A percentile compares a stretch with the other conserved stretches of the same genome.
Conservation (phyloP, 2,113 vertebrate species). For the Oreotrochilus melanogaster region DNA sequence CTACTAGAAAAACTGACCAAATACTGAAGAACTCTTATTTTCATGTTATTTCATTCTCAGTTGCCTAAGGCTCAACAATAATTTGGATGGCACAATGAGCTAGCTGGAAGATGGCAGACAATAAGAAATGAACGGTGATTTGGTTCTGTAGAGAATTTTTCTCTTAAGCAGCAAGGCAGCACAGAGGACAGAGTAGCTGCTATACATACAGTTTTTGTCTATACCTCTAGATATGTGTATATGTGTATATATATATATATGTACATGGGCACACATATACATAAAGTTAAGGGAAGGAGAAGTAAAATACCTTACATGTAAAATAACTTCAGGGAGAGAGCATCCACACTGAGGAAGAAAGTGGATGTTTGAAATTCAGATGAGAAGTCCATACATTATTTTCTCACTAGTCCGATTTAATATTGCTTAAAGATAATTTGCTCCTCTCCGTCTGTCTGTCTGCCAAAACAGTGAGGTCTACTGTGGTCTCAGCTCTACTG, state of each 20-base stretch:
- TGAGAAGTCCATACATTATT: neutral
- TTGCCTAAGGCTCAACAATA: neutral
- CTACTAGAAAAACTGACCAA: neutral
- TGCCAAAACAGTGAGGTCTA: neutral
- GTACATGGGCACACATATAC: neutral
- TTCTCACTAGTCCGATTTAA: neutral
- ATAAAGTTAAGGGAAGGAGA: neutral
- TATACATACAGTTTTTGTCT: neutral
- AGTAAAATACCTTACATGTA: neutral
- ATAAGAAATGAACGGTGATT: rapidly evolving
- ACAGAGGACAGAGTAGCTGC: neutral
- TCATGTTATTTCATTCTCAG: neutral
- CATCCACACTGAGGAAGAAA: neutral
- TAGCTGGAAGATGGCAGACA: neutral
- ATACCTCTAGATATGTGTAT: neutral
- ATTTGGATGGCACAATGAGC: neutral
- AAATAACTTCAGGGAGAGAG: neutral
- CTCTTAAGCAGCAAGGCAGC: neutral
- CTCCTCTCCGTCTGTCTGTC: neutral
- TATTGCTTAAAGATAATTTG: neutral
- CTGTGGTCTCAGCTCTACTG: neutral
- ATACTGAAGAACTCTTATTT: neutral
- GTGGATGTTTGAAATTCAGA: neutral
- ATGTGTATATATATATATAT: too few species aligned
- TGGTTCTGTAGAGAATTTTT: neutral